These are phyloP conservation scores for Aphodius sticticus DNA, from an alignment of 2,888 invertebrate species.

Conservation along the genomic window DNA sequence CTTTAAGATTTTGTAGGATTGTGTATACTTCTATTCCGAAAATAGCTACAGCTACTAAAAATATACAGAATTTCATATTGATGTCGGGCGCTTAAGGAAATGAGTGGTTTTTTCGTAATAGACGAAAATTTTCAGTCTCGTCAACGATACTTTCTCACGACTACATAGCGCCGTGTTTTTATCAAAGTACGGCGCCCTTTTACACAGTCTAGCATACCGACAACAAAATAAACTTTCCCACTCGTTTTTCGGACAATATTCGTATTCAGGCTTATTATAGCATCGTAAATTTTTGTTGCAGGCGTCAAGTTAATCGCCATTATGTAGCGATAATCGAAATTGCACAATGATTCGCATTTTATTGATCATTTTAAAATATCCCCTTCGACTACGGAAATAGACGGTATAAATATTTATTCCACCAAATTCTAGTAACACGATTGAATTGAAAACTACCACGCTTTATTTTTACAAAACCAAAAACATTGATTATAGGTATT, in stretches of 20 bases:
- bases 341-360: too few relatives aligned
- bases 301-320: too few relatives aligned
- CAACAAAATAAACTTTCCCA: not conserved
- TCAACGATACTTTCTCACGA: not conserved
- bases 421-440: not conserved
- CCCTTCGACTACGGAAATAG: not conserved
- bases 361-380: too few relatives aligned
- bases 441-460: not conserved
- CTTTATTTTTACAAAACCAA: too few relatives aligned
- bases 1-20: conserved; percentile 47
- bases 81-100: conserved; percentile 45
- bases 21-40: conserved; percentile 49
- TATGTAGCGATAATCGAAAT: too few relatives aligned
- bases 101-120: conserved; percentile 27
- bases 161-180: not conserved
- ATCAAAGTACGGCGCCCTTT: not conserved
- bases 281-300: too few relatives aligned
- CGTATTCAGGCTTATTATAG: too few relatives aligned
- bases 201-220: not conserved
- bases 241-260: not conserved
- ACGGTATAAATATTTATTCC: not conserved
- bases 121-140: not conserved
- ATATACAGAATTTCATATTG: conserved; percentile 49
- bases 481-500: too few relatives aligned
- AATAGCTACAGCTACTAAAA: conserved; percentile 50